A percentile compares a stretch with the other conserved stretches of the same genome.
These are phyloP conservation scores for Catharus ustulatus DNA, from an alignment of 2,797 vertebrate genomes.

Conservation along the genomic window DNA sequence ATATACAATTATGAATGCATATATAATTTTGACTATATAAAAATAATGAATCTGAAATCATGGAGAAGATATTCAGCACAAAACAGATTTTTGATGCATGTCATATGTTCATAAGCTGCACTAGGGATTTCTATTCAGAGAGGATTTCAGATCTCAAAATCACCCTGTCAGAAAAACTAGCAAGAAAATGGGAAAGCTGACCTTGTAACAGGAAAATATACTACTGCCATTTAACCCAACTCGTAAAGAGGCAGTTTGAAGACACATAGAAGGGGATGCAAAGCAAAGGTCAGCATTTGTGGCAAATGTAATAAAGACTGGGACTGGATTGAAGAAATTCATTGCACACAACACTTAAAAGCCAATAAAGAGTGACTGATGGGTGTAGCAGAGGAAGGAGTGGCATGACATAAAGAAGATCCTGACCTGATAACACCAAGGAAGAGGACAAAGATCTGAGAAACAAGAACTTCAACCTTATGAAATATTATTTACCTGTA, in stretches of 20 bases:
- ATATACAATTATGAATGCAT: neutral
- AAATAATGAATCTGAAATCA: neutral
- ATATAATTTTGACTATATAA: neutral
- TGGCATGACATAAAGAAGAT: neutral
- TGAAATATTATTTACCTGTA: neutral
- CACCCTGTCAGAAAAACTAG: neutral
- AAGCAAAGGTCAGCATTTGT: neutral
- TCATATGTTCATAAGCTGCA: neutral
- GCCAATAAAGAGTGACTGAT: constrained; percentile 17
- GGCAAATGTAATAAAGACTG: constrained; percentile 17
- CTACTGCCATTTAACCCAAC: constrained; percentile 11
- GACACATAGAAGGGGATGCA: neutral
- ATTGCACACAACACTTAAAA: neutral
- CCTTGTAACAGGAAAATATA: constrained; percentile 18
- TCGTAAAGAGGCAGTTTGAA: constrained; percentile 47
- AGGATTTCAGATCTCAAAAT: neutral
- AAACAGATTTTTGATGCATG: neutral
- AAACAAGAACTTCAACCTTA: neutral
- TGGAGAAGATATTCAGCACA: neutral
- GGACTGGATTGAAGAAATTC: neutral
- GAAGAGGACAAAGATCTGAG: neutral
- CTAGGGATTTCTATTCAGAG: neutral
- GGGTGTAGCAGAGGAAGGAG: neutral
- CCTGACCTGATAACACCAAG: neutral
- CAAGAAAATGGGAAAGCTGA: constrained; percentile 18